Percentiles rank a stretch among this genome's conserved stretches.
Conservation (phyloP, 2,797 vertebrate genomes). For the Scolopax rusticola region DNA sequence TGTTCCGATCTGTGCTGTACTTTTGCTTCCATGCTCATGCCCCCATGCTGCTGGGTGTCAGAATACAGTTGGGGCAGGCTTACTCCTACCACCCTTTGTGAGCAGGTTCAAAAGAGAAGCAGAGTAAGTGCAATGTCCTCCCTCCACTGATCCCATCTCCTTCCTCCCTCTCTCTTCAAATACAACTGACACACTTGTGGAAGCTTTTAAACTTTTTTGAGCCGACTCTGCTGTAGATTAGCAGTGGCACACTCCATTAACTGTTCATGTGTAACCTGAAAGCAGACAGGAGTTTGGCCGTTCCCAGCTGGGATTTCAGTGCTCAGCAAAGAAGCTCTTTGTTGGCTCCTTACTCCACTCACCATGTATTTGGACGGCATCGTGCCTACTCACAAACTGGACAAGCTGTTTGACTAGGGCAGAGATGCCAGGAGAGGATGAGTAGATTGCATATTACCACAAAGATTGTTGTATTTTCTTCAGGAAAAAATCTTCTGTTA, state of each 20-base stretch:
- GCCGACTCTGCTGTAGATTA: not conserved
- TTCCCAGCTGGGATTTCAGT: constrained; percentile 1
- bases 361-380: not conserved
- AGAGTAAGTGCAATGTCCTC: not conserved
- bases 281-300: not conserved
- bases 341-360: not conserved
- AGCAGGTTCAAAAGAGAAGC: not conserved
- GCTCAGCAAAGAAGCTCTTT: not conserved
- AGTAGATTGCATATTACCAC: not conserved
- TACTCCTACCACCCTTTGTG: not conserved
- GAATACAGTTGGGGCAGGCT: not conserved
- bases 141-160: not conserved
- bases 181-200: not conserved
- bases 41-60: not conserved
- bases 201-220: not conserved
- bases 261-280: not conserved
- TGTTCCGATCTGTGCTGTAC: not conserved
- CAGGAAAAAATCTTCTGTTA: not conserved
- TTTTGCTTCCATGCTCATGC: not conserved
- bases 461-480: not conserved
- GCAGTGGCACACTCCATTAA: not conserved
- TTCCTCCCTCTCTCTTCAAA: not conserved
- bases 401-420: not conserved
- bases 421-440: not conserved
- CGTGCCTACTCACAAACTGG: not conserved